These are phyloP conservation scores for Toxotes lorentzi DNA, from an alignment of 2,797 vertebrate species.

Conservation along the genomic window DNA sequence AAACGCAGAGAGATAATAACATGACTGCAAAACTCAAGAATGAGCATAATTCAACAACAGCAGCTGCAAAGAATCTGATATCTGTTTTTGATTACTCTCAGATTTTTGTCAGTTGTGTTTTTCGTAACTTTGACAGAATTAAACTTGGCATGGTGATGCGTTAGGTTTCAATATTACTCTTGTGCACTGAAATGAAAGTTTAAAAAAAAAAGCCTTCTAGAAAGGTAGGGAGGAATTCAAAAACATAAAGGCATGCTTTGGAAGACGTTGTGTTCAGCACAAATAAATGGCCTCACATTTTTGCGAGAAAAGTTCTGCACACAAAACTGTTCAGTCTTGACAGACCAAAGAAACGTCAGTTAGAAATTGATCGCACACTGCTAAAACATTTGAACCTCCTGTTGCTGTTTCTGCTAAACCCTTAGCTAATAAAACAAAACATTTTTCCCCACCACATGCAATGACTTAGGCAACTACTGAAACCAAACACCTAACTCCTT, in stretches of 20 bases:
- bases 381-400: not conserved
- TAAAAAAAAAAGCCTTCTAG: not conserved
- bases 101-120: not conserved
- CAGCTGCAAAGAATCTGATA: constrained; percentile 25
- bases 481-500: not conserved
- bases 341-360: not conserved
- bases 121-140: constrained; percentile 4
- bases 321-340: not conserved
- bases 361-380: not conserved
- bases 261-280: not conserved
- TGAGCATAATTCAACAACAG: constrained; percentile 17
- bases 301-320: not conserved
- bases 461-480: not conserved
- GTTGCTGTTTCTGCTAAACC: not conserved
- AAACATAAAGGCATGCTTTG: constrained; percentile 2
- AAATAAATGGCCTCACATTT: not conserved
- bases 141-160: not conserved
- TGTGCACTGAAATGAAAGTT: not conserved
- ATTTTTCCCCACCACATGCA: not conserved
- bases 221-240: not conserved
- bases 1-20: constrained; percentile 44
- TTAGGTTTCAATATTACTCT: constrained; percentile 3
- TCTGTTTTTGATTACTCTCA: constrained; percentile 12
- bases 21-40: constrained; percentile 22
- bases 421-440: not conserved